A percentile compares a stretch with the other conserved stretches of the same genome.
phyloP scores from a whole-genome alignment of 35 echinoderm and acorn worm species.

The Diadema setosum region DNA sequence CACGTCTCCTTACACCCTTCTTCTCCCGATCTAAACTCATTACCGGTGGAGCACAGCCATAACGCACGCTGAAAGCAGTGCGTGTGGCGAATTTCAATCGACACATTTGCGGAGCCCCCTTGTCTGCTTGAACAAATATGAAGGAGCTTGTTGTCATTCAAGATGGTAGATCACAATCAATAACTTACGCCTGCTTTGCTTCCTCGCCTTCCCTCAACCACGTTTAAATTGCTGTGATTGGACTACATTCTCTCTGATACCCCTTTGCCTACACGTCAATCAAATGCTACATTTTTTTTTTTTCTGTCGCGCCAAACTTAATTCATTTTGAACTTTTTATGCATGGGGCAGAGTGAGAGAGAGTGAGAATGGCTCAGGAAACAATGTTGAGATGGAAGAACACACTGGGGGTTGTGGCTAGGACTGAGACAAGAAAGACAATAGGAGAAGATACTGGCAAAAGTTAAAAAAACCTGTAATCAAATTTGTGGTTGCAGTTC shows the following conservation, averaged over 20 bases:
- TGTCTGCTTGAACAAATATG: conserved; percentile 9
- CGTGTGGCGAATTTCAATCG: conserved; percentile 11
- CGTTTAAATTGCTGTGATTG: conserved; percentile 6
- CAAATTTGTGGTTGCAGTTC: not conserved
- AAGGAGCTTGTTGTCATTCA: conserved; percentile 15
- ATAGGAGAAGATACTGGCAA: too few species aligned
- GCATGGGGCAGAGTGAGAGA: not conserved
- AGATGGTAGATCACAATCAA: conserved; percentile 19
- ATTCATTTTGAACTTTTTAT: not conserved
- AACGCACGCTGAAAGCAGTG: not conserved
- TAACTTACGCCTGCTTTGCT: not conserved
- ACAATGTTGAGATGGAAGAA: not conserved
- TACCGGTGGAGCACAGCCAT: not conserved
- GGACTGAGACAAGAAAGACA: too few species aligned
- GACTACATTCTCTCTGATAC: not conserved
- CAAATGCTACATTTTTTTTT: not conserved
- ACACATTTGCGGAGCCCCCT: not conserved
- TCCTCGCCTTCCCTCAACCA: not conserved
- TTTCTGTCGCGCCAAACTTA: not conserved
- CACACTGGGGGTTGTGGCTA: too few species aligned
- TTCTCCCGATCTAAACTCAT: too few species aligned
- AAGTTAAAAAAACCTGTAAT: too few species aligned
- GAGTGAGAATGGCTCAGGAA: not conserved
- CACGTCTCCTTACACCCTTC: too few species aligned
- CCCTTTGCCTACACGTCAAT: not conserved